Base-by-base conservation (phyloP, 1,140 invertebrate genomes). In the Diorhabda elongata region DNA sequence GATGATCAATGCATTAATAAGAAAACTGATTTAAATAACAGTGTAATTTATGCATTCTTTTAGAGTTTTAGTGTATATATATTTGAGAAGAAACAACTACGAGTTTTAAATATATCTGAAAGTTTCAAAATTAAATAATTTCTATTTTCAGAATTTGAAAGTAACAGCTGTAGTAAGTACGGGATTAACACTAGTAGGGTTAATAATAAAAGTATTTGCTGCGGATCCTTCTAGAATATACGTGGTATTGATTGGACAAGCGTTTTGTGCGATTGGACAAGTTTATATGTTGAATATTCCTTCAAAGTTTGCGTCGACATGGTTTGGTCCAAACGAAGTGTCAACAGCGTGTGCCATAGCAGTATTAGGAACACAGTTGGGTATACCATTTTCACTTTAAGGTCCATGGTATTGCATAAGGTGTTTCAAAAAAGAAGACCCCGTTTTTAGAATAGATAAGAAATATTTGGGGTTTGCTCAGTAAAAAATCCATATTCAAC, bases 331-430 rank as follows among this genome's bases (percentile, higher is more conserved):
- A 3, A 70, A 85, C 84, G 71, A 91, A 81, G 88, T 91, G 9
- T 90, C 89, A 6, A 91, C 89, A 4, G 92, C 92, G 3, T 92
- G 90, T 69, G 88, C 91, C 47, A 82, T 92, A 44, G 90, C 90
- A n/a, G 85, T 93, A 42, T 91, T 93, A 74, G 92, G 92, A 7
- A 91, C 90, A 80, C 91, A 93, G 82, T 84, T 92, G 42, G 83
- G 83, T 56, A 65, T 56, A 9, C 41, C 5, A 42, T 7, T 57
- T 41, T 58, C 43, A 9, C 26, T 26, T 26, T 26, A 26, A 26
- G 26, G 26, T 26, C 62, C 44, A 52, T 61, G 26, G 26, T 8
- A 26, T 61, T 7, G 6, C 2, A 8, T 26, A 26, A 26, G 26
- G 26, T 26, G 0, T 26, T 26, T 26, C 26, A 26, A 26, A 26